A percentile compares a stretch with the other conserved stretches of the same genome.
phyloP scores from a whole-genome alignment of 2,888 invertebrate species.

The Drosophila conformis region DNA sequence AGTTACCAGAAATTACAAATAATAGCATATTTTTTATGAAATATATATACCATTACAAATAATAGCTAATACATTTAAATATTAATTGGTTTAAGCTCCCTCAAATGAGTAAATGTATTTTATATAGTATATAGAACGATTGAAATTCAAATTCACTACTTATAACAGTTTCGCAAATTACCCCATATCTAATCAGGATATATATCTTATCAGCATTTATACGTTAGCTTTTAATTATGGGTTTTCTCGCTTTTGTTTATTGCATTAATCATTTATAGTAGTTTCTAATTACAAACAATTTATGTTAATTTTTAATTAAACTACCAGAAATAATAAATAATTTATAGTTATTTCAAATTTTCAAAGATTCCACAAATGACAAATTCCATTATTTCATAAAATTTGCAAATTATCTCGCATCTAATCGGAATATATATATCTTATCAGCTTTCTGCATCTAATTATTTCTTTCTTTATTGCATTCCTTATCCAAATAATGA shows the following conservation, averaged over 20 bases:
- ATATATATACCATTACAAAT: too few relatives aligned
- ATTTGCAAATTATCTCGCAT: background rate
- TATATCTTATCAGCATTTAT: background rate
- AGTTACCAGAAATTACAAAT: background rate
- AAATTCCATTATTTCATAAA: background rate
- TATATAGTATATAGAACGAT: background rate
- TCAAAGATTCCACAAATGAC: too few relatives aligned
- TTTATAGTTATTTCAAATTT: background rate
- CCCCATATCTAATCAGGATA: background rate
- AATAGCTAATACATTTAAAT: too few relatives aligned
- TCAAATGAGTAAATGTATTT: background rate
- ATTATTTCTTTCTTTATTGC: background rate
- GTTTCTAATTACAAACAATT: background rate
- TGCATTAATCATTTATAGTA: too few relatives aligned
- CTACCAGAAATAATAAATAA: background rate
- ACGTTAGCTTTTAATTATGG: background rate
- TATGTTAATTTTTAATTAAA: background rate
- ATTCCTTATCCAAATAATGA: slow-evolving; percentile 20
- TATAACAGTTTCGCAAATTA: background rate
- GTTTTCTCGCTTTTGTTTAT: too few relatives aligned
- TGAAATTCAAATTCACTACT: background rate
- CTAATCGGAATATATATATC: background rate
- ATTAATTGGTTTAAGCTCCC: too few relatives aligned
- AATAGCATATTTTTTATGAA: too few relatives aligned
- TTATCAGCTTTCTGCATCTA: background rate